Conservation (phyloP, 2,113 vertebrate genomes). For the Podocnemis expansa region DNA sequence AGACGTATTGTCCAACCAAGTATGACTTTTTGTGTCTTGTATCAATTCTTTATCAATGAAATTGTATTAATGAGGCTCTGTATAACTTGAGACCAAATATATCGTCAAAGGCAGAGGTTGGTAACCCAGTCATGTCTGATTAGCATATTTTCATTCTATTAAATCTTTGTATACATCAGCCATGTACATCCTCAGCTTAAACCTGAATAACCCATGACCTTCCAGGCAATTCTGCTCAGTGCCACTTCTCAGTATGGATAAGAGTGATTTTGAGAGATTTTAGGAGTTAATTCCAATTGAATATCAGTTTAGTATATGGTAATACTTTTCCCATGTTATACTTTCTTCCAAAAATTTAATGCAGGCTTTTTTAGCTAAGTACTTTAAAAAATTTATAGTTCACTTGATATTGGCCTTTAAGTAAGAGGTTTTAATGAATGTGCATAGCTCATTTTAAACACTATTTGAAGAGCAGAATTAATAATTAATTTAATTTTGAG, state of each 20-base stretch:
- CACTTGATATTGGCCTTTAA: conserved; percentile 1
- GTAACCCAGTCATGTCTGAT: not conserved
- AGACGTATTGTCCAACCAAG: not conserved
- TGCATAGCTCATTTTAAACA: not conserved
- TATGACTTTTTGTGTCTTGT: not conserved
- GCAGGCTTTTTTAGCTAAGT: not conserved
- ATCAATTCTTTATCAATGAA: not conserved
- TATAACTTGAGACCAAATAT: not conserved
- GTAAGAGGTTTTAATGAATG: not conserved
- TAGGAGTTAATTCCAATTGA: not conserved
- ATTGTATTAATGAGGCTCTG: not conserved
- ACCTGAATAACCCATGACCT: not conserved
- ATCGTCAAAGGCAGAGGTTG: not conserved
- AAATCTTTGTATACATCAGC: not conserved
- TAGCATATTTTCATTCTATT: not conserved
- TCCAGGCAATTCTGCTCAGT: not conserved
- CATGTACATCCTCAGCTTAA: not conserved
- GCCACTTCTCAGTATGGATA: not conserved
- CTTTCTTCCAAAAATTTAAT: conserved; percentile 8
- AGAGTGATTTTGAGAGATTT: not conserved
- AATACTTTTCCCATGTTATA: not conserved
- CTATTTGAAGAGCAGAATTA: conserved; percentile 33
- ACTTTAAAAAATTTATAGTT: not conserved
- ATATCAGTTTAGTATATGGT: not conserved
- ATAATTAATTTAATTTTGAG: not conserved